phyloP scores from a whole-genome alignment of 2,888 invertebrate genomes.

The Osmoderma eremita region DNA sequence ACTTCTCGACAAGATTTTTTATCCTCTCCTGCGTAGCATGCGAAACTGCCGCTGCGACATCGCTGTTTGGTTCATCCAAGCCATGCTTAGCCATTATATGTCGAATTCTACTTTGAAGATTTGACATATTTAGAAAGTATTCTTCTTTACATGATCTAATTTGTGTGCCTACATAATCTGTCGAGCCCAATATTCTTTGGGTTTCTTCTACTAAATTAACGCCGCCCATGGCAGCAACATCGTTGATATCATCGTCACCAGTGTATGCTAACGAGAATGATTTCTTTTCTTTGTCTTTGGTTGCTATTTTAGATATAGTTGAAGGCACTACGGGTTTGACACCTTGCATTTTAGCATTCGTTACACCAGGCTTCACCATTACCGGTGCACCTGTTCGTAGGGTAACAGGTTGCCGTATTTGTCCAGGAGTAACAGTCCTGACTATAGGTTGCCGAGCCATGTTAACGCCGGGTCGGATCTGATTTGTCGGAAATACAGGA shows the following conservation, averaged over 20 bases:
- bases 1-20: conserved; percentile 88
- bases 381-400: conserved; percentile 59
- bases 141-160: conserved; percentile 93
- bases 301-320: conserved; percentile 66
- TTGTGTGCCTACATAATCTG: conserved; percentile 81
- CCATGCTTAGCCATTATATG: conserved; percentile 79
- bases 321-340: conserved; percentile 70
- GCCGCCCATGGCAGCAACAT: conserved; percentile 99
- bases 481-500: conserved; percentile 59
- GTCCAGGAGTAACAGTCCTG: conserved; percentile 49
- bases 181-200: conserved; percentile 89
- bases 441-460: conserved; percentile 57
- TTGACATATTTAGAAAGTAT: conserved; percentile 80
- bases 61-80: conserved; percentile 83
- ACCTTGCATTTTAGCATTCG: conserved; percentile 61
- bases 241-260: conserved; percentile 96
- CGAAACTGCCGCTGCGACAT: conserved; percentile 90
- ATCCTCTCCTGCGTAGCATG: conserved; percentile 95
- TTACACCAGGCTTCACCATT: conserved; percentile 59
- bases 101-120: conserved; percentile 81
- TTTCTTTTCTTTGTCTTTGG: conserved; percentile 83
- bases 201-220: conserved; percentile 97
- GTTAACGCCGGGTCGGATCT: conserved; percentile 52
- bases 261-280: conserved; percentile 66
- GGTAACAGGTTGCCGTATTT: conserved; percentile 55